Conservation (phyloP, 1,140 invertebrate genomes). For the Odontomachus brunneus region DNA sequence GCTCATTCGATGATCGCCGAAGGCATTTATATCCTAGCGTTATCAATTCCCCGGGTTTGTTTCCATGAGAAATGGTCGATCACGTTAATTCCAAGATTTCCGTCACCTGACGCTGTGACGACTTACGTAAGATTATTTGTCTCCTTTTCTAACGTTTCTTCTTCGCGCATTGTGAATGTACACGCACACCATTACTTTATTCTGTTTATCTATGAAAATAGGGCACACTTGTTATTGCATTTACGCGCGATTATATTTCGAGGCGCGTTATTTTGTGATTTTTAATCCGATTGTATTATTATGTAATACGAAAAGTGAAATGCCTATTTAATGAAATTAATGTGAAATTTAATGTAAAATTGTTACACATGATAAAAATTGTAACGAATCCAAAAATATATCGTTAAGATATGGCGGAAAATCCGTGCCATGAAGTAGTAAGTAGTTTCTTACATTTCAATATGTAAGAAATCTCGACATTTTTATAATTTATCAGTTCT, state of each 20-base stretch:
- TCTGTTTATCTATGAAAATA: neutral
- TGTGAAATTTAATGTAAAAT: too few relatives aligned
- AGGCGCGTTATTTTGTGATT: neutral
- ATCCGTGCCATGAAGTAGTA: too few relatives aligned
- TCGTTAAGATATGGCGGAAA: too few relatives aligned
- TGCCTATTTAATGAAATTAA: too few relatives aligned
- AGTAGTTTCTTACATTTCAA: too few relatives aligned
- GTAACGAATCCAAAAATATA: too few relatives aligned
- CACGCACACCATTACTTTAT: neutral
- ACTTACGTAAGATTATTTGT: constrained; percentile 67
- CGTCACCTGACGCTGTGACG: neutral
- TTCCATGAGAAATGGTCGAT: constrained; percentile 21
- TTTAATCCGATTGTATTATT: neutral
- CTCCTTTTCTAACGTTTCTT: neutral
- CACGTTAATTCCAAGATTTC: constrained; percentile 33
- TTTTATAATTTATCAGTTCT: too few relatives aligned
- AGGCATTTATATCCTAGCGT: constrained; percentile 61
- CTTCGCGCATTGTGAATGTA: neutral
- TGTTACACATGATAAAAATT: too few relatives aligned
- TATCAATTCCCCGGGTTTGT: constrained; percentile 42
- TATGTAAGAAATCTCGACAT: too few relatives aligned
- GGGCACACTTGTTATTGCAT: neutral
- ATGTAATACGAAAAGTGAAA: too few relatives aligned
- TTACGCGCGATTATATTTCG: neutral
- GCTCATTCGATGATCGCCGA: neutral